These are phyloP conservation scores for Elysia chlorotica DNA, from an alignment of 1,140 invertebrate genomes.

Conservation along the genomic window DNA sequence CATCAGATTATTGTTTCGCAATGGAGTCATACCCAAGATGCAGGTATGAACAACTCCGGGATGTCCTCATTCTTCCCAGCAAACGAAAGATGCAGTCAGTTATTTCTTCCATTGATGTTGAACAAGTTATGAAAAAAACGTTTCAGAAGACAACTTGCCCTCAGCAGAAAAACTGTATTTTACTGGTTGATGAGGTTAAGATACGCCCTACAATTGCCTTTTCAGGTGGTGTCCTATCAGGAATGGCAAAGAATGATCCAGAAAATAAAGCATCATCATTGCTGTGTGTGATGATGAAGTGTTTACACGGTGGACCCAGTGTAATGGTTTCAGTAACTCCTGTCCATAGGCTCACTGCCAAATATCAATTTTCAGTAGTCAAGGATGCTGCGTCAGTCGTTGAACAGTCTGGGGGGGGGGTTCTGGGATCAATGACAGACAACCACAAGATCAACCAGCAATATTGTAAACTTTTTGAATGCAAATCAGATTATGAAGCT, in stretches of 20 bases:
- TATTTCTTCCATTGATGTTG: no score
- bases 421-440: neutral
- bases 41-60: no score
- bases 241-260: neutral
- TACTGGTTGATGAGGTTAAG: no score
- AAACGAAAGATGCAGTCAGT: no score
- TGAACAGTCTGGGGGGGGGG: neutral
- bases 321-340: neutral
- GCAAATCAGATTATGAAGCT: neutral
- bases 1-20: no score
- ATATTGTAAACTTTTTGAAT: neutral
- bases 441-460: constrained; percentile 1
- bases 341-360: neutral
- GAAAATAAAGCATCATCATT: neutral
- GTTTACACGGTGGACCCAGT: neutral
- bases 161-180: no score
- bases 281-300: neutral
- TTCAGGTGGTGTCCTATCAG: neutral
- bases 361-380: neutral
- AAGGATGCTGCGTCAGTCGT: neutral
- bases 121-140: no score
- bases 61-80: no score
- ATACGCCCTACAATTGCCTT: neutral
- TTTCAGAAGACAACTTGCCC: no score
- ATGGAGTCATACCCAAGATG: no score